Conservation (phyloP, 2,888 invertebrate genomes). For the Plutella xylostella region DNA sequence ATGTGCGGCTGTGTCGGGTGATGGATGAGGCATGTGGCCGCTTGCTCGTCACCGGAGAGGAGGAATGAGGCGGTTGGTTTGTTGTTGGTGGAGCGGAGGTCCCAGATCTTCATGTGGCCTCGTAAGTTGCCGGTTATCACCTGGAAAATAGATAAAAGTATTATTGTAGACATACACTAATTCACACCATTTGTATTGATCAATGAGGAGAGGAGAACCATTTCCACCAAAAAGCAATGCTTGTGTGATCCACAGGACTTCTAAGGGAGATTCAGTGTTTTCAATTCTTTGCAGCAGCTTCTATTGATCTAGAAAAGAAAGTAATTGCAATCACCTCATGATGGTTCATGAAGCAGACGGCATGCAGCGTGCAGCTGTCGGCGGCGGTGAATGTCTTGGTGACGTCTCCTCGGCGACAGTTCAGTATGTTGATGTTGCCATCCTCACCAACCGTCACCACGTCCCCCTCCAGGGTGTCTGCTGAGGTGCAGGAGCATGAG, state of each 20-base stretch:
- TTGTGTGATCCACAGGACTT: background rate
- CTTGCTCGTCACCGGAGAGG: slow-evolving; percentile 79
- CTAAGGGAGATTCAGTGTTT: too few relatives aligned
- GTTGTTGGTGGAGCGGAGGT: slow-evolving; percentile 74
- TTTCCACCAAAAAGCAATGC: too few relatives aligned
- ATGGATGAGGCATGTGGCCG: slow-evolving; percentile 80
- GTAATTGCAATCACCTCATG: slow-evolving; percentile 48
- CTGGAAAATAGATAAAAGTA: too few relatives aligned
- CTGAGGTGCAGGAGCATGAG: slow-evolving; percentile 83
- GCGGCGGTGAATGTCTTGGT: slow-evolving; percentile 71
- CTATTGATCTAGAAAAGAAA: background rate
- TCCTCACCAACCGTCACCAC: slow-evolving; percentile 89
- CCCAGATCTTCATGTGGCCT: slow-evolving; percentile 93
- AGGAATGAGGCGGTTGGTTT: slow-evolving; percentile 78
- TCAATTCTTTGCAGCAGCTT: too few relatives aligned
- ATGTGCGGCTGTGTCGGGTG: slow-evolving; percentile 93
- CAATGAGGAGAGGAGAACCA: too few relatives aligned
- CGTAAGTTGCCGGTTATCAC: slow-evolving; percentile 87
- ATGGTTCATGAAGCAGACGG: slow-evolving; percentile 79
- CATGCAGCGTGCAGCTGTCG: slow-evolving; percentile 85
- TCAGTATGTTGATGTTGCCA: slow-evolving; percentile 72
- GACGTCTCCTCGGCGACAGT: slow-evolving; percentile 50
- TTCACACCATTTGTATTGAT: too few relatives aligned
- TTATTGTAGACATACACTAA: too few relatives aligned
- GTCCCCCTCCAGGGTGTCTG: slow-evolving; percentile 82